Evolutionary conservation across 2,113 vertebrate species (phyloP), one percentile per base, ranked within the genome.

Genomic region (Pavo muticus): DNA sequence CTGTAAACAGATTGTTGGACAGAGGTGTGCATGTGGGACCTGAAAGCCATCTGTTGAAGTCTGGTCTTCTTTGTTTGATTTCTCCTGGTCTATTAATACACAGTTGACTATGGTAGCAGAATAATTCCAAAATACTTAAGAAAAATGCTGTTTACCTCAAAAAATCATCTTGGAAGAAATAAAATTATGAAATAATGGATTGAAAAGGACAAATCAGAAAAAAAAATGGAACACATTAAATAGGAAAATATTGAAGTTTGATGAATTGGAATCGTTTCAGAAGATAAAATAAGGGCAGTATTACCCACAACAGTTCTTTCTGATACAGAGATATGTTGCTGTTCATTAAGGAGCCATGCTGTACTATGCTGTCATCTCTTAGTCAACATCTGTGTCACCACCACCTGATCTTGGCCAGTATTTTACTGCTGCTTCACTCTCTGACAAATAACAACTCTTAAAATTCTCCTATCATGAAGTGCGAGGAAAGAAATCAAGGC

Each of bases 1-100:
- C 72, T 81, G 70, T 68, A 95, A 95, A 88, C 85, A 95, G 94
- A 90, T 78, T 95, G 65, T 93, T 95, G 94, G 93, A 86, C 76
- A 91, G 72, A 84, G 57, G 69, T 75, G 72, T 73, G 11, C 93
- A 23, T 44, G 79, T 1, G 68, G 90, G 95, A 91, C 79, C 27
- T 6, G 3, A 91, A 86, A 90, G 69, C 94, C 95, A 96, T 95
- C 94, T 97, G 95, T 30, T 93, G 37, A 94, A 74, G 40, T 40
- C 44, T 81, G 65, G n/a, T 59, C 45, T 32, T 70, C 50, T 90
- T 27, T 44, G 7, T 65, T 88, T 45, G 4, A n/a, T 61, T 70
- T 60, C 56, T 91, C 30, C 39, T 70, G 17, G 44, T 45, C 29
- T 92, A 50, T 74, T 77, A 78, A 88, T 86, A 35, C 17, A 74